Conservation (phyloP, 2,113 vertebrate species). For the Zosterops lateralis region DNA sequence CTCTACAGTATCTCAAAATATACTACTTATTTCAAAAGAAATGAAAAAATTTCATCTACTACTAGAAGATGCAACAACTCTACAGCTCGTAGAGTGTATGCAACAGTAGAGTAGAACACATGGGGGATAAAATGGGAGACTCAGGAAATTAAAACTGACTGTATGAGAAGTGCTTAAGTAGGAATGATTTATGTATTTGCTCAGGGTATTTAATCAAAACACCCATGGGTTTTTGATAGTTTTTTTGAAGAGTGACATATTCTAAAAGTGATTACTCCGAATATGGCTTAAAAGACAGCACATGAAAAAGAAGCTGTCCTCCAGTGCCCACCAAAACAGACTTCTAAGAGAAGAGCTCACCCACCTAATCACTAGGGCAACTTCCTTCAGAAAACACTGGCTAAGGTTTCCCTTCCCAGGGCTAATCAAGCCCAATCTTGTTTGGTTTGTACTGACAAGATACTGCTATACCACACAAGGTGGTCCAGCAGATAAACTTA, state of each 20-base stretch:
- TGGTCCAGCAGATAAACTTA: background rate
- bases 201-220: background rate
- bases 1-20: background rate
- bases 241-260: background rate
- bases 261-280: background rate
- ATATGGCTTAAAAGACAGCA: background rate
- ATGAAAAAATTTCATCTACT: background rate
- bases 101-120: background rate
- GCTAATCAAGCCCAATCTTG: background rate
- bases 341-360: background rate
- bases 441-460: background rate
- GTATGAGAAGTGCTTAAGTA: background rate
- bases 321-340: background rate
- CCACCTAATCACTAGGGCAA: background rate
- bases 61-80: background rate
- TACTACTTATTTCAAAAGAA: background rate
- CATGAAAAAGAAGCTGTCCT: background rate
- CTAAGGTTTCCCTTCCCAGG: background rate
- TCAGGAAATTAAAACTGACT: background rate
- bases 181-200: background rate
- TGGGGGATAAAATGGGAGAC: background rate
- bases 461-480: background rate
- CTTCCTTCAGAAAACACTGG: background rate
- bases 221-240: accelerated
- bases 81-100: background rate